Evolutionary conservation across 2,797 vertebrate genomes (phyloP), one percentile per base, ranked within the genome.

Genomic region (Lophotriccus pileatus): DNA sequence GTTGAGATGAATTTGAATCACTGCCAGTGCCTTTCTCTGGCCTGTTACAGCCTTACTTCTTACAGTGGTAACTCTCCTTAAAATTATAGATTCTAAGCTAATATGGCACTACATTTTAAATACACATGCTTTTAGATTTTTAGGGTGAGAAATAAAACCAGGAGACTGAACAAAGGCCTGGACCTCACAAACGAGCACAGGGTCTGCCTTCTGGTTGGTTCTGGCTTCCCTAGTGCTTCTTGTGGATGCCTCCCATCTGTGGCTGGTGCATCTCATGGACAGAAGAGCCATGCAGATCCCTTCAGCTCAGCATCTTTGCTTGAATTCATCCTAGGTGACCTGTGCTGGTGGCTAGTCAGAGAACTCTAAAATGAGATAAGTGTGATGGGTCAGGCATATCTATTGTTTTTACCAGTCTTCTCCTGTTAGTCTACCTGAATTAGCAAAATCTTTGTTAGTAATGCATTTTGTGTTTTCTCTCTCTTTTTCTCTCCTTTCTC

Each of bases 171-270:
- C 7, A 18, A 60, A 81, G 62, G 28, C 15, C 14, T 20, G 67
- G 34, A 49, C 39, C 55, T 89, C 0, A 0, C 21, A 60, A n/a
- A 53, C 0, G 3, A 49, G 32, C 0, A 0, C 25, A n/a, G 53
- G 1, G 16, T 81, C 37, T 84, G 62, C 64, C 18, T 39, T 84
- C 19, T 1, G 1, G 1, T 49, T 53, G 50, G 10, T 64, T 11
- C 37, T 70, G 68, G 30, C 6, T 70, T 68, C 47, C 27, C 10
- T 62, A 50, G 59, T 43, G 36, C 55, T 49, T 56, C 37, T 36
- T 80, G 16, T 0, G 17, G 55, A 18, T 53, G 69, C 84, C 3
- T 78, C 17, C 62, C 1, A 1, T n/a, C 27, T 21, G 4, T 46
- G 53, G 17, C 47, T 84, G 69, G 30, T 49, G 70, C 50, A 12